Base-by-base conservation (phyloP, 2,797 vertebrate genomes). In the Alca torda region DNA sequence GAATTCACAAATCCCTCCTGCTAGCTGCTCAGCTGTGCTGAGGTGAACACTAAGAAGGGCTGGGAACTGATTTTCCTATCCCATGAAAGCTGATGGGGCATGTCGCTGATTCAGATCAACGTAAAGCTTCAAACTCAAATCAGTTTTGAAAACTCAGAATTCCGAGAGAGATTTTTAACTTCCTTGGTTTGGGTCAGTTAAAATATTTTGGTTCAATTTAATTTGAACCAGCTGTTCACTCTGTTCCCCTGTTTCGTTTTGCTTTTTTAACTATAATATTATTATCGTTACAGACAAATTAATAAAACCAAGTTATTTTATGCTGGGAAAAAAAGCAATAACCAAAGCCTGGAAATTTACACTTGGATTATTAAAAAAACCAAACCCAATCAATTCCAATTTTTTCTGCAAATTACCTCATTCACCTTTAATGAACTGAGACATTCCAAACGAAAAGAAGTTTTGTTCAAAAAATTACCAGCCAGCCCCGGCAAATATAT, bases 41-140 rank as follows among this genome's bases (percentile, higher is more conserved):
- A 82, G n/a, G 1, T 54, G 30, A 67, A 25, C 48, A 45, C 33
- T 24, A 45, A 70, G n/a, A 75, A 73, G 23, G 37, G 14, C 25
- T 25, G 61, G 18, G 30, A 85, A 48, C 7, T 45, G 23, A 7
- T 50, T 73, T 85, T 48, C n/a, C 25, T 53, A 1, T 25, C 25
- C 13, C 26, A 37, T 26, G 51, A 69, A 78, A 72, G 60, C 53
- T 31, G 56, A 50, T 57, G 39, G n/a, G 45, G 45, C 6, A 53
- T 33, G 85, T 4, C 0, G 0, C 4, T 11, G 19, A 48, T 51
- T 67, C 20, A 76, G 68, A 39, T 54, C 76, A 84, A 17, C 35
- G 45, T 28, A 88, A 64, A 53, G 7, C 21, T 83, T 77, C 39
- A 45, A 74, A 63, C 18, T 67, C 33, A 45, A 30, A 70, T 26